Evolutionary conservation across 2,113 vertebrate genomes (phyloP), one percentile per base, ranked within the genome.

Genomic region (Ammodytes marinus): DNA sequence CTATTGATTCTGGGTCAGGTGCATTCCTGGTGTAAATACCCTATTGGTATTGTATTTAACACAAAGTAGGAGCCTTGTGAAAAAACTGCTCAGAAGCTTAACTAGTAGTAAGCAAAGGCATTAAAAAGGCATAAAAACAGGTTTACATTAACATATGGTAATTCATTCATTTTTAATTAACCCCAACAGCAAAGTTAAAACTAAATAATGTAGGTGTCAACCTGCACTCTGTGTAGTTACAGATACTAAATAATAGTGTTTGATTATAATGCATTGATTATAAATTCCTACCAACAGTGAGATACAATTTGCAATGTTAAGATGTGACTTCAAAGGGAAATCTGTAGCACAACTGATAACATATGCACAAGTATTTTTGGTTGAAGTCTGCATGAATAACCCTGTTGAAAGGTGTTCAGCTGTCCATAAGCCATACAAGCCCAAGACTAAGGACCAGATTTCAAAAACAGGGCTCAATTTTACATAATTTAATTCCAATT

Each of bases 1-100:
- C 67, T 86, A 92, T 91, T 89, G 92, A 91, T 91, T 91, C 77
- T 17, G 67, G 79, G 39, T 90, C 80, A 82, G 87, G 68, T 86
- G 67, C 66, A 77, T 39, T 40, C 27, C 47, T 61, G 42, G 58
- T 83, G 74, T 83, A 86, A 89, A 92, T 66, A 85, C 46, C 40
- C 58, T 53, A 15, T 72, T 76, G 73, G 52, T 79, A 50, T 74
- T 86, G 68, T 84, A 86, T 83, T 89, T 74, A 86, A 87, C 69
- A 69, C 59, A 68, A 90, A 87, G 68, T 74, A 74, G 52, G 53
- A 82, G 61, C 65, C 45, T 75, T 74, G 70, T 77, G 63, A 80
- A 69, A 59, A 58, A 76, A 66, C 10, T 27, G 27, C 60, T 79
- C 43, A 60, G 45, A 66, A 58, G 50, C 80, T 43, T 71, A 63